Evolutionary conservation across 2,888 invertebrate genomes (phyloP).

Genomic region (Azorinus chamasolen): DNA sequence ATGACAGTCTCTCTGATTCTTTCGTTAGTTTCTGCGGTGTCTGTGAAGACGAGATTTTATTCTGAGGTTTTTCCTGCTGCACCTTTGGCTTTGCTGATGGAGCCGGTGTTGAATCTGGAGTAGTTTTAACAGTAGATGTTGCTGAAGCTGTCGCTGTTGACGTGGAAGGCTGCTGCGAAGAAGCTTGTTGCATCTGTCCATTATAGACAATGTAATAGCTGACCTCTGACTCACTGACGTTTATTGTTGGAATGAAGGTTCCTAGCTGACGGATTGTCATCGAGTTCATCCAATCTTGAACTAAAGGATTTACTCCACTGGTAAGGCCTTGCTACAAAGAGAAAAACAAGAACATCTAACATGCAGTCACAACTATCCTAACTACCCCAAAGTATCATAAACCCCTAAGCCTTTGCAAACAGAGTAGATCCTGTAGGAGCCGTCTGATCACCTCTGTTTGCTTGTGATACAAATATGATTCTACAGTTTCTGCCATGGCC

Average conservation of each 20-base stretch:
- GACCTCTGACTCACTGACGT: conserved; percentile 73
- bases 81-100: not conserved
- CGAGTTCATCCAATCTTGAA: conserved; percentile 86
- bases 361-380: no score
- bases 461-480: no score
- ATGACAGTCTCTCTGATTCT: conserved; percentile 30
- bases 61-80: conserved; percentile 10
- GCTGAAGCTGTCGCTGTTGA: not conserved
- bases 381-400: no score
- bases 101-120: conserved; percentile 8
- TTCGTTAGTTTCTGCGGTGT: conserved; percentile 7
- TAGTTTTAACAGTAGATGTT: not conserved
- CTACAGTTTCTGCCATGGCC: no score
- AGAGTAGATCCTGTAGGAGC: no score
- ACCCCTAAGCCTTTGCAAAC: no score
- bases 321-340: conserved; percentile 82
- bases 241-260: conserved; percentile 72
- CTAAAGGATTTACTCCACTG: conserved; percentile 84
- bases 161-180: not conserved
- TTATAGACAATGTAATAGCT: conserved; percentile 72
- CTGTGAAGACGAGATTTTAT: no score
- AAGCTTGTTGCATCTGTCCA: conserved; percentile 3
- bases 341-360: not conserved
- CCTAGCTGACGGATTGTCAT: conserved; percentile 78
- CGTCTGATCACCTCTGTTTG: no score